phyloP scores from a whole-genome alignment of 2,888 invertebrate species.

The Chymomyza procnemis region DNA sequence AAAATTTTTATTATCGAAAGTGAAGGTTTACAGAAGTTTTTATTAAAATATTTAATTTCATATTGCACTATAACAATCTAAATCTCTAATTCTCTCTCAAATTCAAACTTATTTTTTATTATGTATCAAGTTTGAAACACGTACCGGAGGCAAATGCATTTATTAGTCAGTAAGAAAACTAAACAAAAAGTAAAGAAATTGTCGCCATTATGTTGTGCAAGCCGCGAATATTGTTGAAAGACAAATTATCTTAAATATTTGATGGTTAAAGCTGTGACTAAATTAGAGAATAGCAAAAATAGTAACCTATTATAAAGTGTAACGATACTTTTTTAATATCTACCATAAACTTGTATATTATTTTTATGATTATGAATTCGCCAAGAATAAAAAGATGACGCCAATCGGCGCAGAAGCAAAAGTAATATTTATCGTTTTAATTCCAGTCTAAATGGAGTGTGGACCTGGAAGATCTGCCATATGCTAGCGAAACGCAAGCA shows the following conservation, averaged over 20 bases:
- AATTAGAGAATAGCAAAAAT: slow-evolving; percentile 31
- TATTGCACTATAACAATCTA: neutral
- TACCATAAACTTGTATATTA: neutral
- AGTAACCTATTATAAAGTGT: neutral
- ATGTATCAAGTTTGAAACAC: slow-evolving; percentile 42
- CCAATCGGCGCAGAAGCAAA: neutral
- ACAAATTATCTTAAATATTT: slow-evolving; percentile 19
- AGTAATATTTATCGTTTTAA: no score
- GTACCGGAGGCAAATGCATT: slow-evolving; percentile 78
- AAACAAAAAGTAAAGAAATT: neutral
- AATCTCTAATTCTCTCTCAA: neutral
- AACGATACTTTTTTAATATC: neutral
- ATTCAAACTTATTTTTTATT: neutral
- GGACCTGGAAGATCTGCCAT: no score
- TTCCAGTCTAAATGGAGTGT: no score
- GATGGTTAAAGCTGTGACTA: slow-evolving; percentile 69
- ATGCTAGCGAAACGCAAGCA: no score
- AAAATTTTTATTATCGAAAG: slow-evolving; percentile 10
- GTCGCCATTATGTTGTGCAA: slow-evolving; percentile 2
- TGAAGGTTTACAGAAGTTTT: slow-evolving; percentile 15
- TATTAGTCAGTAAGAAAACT: slow-evolving; percentile 67
- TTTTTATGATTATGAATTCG: neutral
- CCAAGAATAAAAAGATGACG: neutral
- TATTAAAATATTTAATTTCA: neutral
- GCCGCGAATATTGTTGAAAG: slow-evolving; percentile 7